Evolutionary conservation across 2,888 invertebrate genomes (phyloP).

Genomic region (Chirona hameri): DNA sequence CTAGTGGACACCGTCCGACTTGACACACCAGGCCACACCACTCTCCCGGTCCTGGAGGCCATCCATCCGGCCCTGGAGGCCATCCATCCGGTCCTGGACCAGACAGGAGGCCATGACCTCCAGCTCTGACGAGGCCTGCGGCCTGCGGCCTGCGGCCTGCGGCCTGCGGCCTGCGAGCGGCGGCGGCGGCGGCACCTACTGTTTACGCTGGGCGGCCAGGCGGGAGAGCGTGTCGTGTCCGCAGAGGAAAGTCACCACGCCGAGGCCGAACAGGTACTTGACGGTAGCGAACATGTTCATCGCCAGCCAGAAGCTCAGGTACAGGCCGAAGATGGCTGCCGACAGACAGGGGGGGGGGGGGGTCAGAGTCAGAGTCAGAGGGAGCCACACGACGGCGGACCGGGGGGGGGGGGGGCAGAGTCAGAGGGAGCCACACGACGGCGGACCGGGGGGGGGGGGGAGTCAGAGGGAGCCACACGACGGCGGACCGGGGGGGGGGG

Average conservation of each 20-base stretch:
- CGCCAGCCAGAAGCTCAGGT: slow-evolving; percentile 86
- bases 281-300: slow-evolving; percentile 95
- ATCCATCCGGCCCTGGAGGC: too few species aligned
- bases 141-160: too few species aligned
- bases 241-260: slow-evolving; percentile 82
- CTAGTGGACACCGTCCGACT: too few species aligned
- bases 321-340: slow-evolving; percentile 78
- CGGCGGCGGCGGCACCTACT: not conserved
- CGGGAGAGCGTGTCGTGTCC: slow-evolving; percentile 86
- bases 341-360: slow-evolving; percentile 40
- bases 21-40: too few species aligned
- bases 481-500: too few species aligned
- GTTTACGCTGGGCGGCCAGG: slow-evolving; percentile 56
- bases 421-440: slow-evolving; percentile 40
- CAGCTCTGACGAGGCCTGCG: too few species aligned
- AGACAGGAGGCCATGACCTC: too few species aligned
- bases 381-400: too few species aligned
- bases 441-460: slow-evolving; percentile 7
- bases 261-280: slow-evolving; percentile 80
- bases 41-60: too few species aligned
- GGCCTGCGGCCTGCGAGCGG: not conserved
- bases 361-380: too few species aligned
- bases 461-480: too few species aligned
- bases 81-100: too few species aligned
- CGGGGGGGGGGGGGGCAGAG: not conserved